Evolutionary conservation across 2,888 invertebrate genomes (phyloP), one percentile per base, ranked within the genome.

Genomic region (Eubasilissa splendida): DNA sequence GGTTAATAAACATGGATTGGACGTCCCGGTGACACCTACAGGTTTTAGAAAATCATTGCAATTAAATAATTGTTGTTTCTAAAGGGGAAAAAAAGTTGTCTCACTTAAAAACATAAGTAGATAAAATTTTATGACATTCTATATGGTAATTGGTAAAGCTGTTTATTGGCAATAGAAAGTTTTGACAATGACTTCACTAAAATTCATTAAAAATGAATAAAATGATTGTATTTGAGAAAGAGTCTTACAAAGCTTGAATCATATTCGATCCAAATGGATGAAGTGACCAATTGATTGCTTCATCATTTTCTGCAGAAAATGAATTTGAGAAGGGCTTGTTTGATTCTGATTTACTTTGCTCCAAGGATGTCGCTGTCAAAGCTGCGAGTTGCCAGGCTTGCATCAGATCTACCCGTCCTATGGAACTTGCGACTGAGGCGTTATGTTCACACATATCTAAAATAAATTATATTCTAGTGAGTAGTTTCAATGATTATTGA

Each of bases 301-400:
- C 93, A 85, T 95, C 94, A 85, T 91, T 89, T 68, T 88, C 89
- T 42, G 33, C 59, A 22, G 22, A 50, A 7, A 68, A 77, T 10
- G 10, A 53, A 53, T 59, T 74, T 8, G 66, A 63, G 60, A 31
- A 71, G 60, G n/a, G 22, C 9, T 70, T 70, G 11, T 56, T 63
- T 12, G 60, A 73, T n/a, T 83, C 82, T 1, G 60, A 14, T 68
- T 80, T 9, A 31, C 53, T 73, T 54, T 84, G 81, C 58, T 84
- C 84, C 10, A 90, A 86, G 0, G 91, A 87, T 0, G 88, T 88
- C 10, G 93, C 93, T 53, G 95, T 93, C 76, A 96, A 89, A 84
- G 95, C 94, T 1, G 96, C 95, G 84, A 97, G 89, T 53, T 93
- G 93, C 98, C 98, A 98, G 63, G 97, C 95, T 87, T 97, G 96